A percentile compares a stretch with the other conserved stretches of the same genome.
Conservation (phyloP, 2,113 vertebrate species). For the Sturnus vulgaris region DNA sequence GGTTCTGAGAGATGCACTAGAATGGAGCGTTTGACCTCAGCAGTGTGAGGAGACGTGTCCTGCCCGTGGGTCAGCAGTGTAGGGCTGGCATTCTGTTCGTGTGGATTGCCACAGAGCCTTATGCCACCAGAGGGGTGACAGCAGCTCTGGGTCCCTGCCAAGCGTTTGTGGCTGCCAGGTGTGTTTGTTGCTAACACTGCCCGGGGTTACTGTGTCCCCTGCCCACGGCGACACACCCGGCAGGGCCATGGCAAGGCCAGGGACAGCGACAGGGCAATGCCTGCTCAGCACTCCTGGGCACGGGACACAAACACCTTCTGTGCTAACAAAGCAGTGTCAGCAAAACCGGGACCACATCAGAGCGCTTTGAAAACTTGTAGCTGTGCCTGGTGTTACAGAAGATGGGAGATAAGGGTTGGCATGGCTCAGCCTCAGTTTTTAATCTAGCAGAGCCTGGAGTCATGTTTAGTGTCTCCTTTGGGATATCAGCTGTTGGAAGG, state of each 20-base stretch:
- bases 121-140: neutral
- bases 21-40: neutral
- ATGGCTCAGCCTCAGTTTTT: neutral
- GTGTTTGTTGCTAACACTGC: neutral
- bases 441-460: neutral
- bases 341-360: neutral
- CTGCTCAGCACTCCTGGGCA: neutral
- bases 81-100: neutral
- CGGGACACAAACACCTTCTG: neutral
- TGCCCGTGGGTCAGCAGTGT: neutral
- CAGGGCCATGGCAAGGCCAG: neutral
- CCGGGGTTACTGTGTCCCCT: neutral
- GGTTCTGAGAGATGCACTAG: neutral
- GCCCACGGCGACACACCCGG: neutral
- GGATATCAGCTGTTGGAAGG: neutral
- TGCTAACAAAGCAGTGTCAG: neutral
- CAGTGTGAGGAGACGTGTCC: neutral
- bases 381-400: neutral
- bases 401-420: neutral
- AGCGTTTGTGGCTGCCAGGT: neutral
- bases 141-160: neutral
- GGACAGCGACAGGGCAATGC: neutral
- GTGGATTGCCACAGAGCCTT: neutral
- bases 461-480: neutral
- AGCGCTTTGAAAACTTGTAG: neutral